Percentiles rank a stretch among this genome's conserved stretches.
Conservation (phyloP, 2,888 invertebrate genomes). For the Pyrochroa serraticornis region DNA sequence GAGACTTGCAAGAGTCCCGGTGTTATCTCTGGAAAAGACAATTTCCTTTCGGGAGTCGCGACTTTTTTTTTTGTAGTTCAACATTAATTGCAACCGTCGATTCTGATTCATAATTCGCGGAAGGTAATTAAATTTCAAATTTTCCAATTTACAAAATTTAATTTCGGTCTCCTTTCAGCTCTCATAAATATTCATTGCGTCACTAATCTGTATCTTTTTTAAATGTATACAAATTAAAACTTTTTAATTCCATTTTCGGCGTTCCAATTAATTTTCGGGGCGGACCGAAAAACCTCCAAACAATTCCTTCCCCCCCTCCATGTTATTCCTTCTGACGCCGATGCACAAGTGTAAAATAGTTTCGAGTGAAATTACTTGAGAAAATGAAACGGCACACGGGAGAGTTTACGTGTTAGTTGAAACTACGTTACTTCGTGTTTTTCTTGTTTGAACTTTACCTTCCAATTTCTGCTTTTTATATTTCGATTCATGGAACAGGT, state of each 20-base stretch:
- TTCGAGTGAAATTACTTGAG: too few species aligned
- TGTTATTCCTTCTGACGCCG: too few species aligned
- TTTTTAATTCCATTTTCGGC: constrained; percentile 24
- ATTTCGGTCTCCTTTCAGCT: background rate
- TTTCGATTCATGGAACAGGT: constrained; percentile 31
- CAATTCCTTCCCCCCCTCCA: too few species aligned
- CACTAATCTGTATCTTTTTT: background rate
- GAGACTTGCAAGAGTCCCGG: background rate
- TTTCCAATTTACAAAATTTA: background rate
- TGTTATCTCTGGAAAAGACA: constrained; percentile 13
- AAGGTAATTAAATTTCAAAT: background rate
- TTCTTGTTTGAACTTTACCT: constrained; percentile 30
- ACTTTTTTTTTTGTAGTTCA: background rate
- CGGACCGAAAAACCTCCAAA: too few species aligned
- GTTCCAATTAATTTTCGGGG: constrained; percentile 27
- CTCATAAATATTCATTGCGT: background rate
- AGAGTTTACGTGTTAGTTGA: constrained; percentile 18
- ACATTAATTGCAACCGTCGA: background rate
- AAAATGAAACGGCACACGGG: background rate
- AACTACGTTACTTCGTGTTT: constrained; percentile 24
- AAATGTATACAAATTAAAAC: constrained; percentile 34
- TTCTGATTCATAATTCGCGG: background rate
- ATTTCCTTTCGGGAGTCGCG: constrained; percentile 6
- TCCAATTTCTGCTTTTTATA: constrained; percentile 33
- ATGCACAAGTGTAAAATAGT: too few species aligned